Percentiles rank a stretch among this genome's conserved stretches.
Conservation (phyloP, 2,113 vertebrate genomes). For the Rhipidura dahli region DNA sequence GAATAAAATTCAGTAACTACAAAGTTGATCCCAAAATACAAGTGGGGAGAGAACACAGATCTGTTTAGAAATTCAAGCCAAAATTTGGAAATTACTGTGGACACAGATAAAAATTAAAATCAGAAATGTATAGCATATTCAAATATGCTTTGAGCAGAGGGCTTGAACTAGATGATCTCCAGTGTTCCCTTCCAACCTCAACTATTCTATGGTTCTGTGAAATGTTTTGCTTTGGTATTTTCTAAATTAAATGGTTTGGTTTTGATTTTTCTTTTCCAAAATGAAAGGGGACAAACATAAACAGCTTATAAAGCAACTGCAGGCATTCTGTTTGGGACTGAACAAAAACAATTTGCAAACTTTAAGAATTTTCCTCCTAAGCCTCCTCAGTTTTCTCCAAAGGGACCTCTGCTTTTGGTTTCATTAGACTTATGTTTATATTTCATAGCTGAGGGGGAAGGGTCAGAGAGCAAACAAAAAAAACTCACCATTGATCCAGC, state of each 20-base stretch:
- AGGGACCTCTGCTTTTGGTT: neutral
- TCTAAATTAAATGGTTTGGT: constrained; percentile 19
- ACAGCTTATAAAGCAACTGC: neutral
- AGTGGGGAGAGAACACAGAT: neutral
- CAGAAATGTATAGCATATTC: neutral
- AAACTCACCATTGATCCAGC: constrained; percentile 24
- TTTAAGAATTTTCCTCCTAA: neutral
- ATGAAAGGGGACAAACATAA: constrained; percentile 34
- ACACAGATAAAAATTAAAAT: neutral
- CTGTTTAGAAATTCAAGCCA: neutral
- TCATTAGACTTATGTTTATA: neutral
- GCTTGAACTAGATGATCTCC: neutral
- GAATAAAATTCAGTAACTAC: neutral
- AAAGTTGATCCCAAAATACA: neutral
- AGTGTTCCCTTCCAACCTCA: constrained; percentile 18
- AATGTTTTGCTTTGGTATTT: constrained; percentile 47
- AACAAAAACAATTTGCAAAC: neutral
- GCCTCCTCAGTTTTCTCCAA: neutral
- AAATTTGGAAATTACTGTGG: neutral
- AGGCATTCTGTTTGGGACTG: neutral
- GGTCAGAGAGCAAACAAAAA: neutral
- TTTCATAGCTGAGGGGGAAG: neutral
- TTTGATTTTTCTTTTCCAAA: neutral
- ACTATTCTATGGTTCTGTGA: constrained; percentile 27
- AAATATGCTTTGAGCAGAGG: neutral